phyloP scores from a whole-genome alignment of 2,888 invertebrate genomes.

The Biston stratarius region DNA sequence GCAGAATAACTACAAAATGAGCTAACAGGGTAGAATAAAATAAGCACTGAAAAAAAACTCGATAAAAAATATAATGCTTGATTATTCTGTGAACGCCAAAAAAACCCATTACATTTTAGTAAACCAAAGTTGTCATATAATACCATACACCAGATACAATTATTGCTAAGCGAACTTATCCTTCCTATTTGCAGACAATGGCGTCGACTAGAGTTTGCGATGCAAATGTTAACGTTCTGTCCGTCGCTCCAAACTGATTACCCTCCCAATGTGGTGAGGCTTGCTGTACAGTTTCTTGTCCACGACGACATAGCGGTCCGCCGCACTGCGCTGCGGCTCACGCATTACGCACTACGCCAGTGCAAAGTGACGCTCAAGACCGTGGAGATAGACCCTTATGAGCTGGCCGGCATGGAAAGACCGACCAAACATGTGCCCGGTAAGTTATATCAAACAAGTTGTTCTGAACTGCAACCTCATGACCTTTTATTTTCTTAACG shows the following conservation, averaged over 20 bases:
- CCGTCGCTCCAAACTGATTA: slow-evolving; percentile 90
- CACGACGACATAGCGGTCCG: slow-evolving; percentile 94
- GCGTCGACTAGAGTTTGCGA: slow-evolving; percentile 92
- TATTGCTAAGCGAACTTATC: background rate
- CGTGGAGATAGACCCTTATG: slow-evolving; percentile 85
- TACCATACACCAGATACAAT: too few relatives aligned
- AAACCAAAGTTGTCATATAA: too few relatives aligned
- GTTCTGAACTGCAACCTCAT: background rate
- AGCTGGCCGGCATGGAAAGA: slow-evolving; percentile 66
- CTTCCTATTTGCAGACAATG: slow-evolving; percentile 87
- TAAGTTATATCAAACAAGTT: background rate
- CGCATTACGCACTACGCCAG: slow-evolving; percentile 89
- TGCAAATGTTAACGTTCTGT: slow-evolving; percentile 90
- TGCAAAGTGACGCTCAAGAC: slow-evolving; percentile 89
- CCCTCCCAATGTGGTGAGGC: slow-evolving; percentile 87
- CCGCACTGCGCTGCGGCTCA: slow-evolving; percentile 88
- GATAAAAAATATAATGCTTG: too few relatives aligned
- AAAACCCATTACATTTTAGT: too few relatives aligned
- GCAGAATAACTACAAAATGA: too few relatives aligned
- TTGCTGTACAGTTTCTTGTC: slow-evolving; percentile 88
- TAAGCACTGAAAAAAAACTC: too few relatives aligned
- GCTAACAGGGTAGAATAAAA: too few relatives aligned
- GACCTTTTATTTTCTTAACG: too few relatives aligned
- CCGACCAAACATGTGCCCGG: slow-evolving; percentile 72
- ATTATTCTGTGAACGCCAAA: too few relatives aligned